Evolutionary conservation across 2,113 vertebrate species (phyloP).

Genomic region (Calidris pugnax): DNA sequence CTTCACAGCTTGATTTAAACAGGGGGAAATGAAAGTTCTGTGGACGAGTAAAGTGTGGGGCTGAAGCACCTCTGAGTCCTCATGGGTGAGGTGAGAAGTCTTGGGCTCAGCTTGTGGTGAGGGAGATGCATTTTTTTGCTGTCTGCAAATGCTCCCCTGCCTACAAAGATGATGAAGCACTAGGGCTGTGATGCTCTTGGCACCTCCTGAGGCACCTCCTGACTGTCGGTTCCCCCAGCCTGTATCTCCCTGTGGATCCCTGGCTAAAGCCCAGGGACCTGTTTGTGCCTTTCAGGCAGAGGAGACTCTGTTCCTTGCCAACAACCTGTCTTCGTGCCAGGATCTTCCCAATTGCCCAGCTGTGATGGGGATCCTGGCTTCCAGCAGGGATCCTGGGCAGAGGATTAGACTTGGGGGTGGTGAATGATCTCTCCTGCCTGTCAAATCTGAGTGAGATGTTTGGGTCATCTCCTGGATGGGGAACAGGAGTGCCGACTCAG

Average conservation of each 20-base stretch:
- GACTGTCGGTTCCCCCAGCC: neutral
- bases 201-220: neutral
- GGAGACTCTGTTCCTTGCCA: neutral
- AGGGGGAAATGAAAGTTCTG: neutral
- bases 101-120: neutral
- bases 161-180: neutral
- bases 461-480: neutral
- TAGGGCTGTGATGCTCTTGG: neutral
- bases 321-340: neutral
- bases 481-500: neutral
- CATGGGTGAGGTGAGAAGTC: neutral
- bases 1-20: neutral
- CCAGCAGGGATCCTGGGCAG: too few species aligned
- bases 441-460: neutral
- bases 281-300: neutral
- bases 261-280: neutral
- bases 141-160: neutral
- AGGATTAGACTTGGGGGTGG: neutral
- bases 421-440: neutral
- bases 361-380: neutral
- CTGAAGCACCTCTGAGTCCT: neutral
- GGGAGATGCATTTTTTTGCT: too few species aligned
- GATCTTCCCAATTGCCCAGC: neutral
- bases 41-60: rapidly evolving
- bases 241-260: rapidly evolving